Evolutionary conservation across 2,113 vertebrate genomes (phyloP), one percentile per base, ranked within the genome.

Genomic region (Atractosteus spatula): DNA sequence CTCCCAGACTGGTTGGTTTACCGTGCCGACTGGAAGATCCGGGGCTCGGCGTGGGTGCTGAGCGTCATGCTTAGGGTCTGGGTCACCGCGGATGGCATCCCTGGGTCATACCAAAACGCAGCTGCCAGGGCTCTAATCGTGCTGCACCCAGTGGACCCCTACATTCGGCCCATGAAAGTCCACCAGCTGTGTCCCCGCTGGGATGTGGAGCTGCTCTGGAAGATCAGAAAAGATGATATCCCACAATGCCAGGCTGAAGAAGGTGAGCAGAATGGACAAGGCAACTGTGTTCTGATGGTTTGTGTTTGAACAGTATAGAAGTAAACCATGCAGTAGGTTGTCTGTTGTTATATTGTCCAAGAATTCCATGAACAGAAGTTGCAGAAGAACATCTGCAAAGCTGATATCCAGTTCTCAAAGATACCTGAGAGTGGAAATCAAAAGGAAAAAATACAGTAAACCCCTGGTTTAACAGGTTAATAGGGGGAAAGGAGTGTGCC

Each of bases 1-100:
- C 78, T 93, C 16, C 92, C 92, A 0, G 91, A 93, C 59, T 89
- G 89, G 89, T 68, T 94, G 82, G 85, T 94, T 62, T 92, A 91
- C 77, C 88, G 74, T 68, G 74, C 87, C 4, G 92, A 94, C 69
- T 88, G 85, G 81, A 81, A 76, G 41, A 69, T 92, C 8, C 71
- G 76, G 3, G 55, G 76, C 7, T 75, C 89, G 17, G 80, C 77
- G 16, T 81, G 76, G 82, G 76, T 91, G 68, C 80, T 84, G 41
- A 83, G 79, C 17, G 85, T 82, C 29, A 65, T 83, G 43, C 79
- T 90, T 14, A 80, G 72, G 64, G 83, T 66, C 7, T 86, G 80
- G 43, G 66, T 89, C 54, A 76, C 72, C n/a, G 43, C 63, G 54
- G 17, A 56, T 47, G 77, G 74, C 70, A 69, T 44, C 1, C 61